Base-by-base conservation (phyloP, 1,140 invertebrate species). In the Zeugodacus cucurbitae region DNA sequence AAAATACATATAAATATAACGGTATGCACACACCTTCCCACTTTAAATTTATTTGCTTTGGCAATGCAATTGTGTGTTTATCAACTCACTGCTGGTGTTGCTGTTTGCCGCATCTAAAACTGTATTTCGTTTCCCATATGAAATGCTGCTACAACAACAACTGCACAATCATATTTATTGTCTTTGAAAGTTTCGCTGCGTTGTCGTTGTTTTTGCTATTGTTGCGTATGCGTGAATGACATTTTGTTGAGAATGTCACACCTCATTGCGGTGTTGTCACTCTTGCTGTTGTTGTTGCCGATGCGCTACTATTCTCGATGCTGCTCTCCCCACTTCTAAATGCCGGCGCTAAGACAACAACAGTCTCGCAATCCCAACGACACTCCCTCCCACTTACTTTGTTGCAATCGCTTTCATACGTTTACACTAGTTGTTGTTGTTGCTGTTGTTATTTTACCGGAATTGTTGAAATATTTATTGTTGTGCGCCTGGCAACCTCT, bases 201-300 rank as follows among this genome's bases (percentile, higher is more conserved):
- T n/a, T 82, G 41, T 48, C 34, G 0, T 74, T 82, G n/a, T 78
- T 48, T 22, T 82, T 82, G 34, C 20, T 62, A 22, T 62, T 62
- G 64, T 87, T 20, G 59, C 62, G 41, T 67, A 62, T 64, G 85
- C 57, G 54, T 59, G 48, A 57, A 86, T 74, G 67, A 8, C 54
- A 74, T 82, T 82, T 88, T 88, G 64, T 88, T 34, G 62, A 88
- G 74, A 86, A 62, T 88, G 87, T 88, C 87, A 88, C 87, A 88
- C 87, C 87, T 88, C 87, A 88, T 78, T 85, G 87, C 48, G 26
- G 87, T 48, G 41, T 82, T 82, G 37, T 20, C 22, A 41, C 29
- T 70, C 11, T 20, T 41, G 11, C 34, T 37, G 11, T 70, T 48
- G 22, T 48, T 82, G 34, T 82, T 41, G 64, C 64, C 34, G 64